Percentiles rank a stretch among this genome's conserved stretches.
Evolutionary conservation across 2,113 vertebrate species (phyloP).

Genomic region (Taxidea taxus): DNA sequence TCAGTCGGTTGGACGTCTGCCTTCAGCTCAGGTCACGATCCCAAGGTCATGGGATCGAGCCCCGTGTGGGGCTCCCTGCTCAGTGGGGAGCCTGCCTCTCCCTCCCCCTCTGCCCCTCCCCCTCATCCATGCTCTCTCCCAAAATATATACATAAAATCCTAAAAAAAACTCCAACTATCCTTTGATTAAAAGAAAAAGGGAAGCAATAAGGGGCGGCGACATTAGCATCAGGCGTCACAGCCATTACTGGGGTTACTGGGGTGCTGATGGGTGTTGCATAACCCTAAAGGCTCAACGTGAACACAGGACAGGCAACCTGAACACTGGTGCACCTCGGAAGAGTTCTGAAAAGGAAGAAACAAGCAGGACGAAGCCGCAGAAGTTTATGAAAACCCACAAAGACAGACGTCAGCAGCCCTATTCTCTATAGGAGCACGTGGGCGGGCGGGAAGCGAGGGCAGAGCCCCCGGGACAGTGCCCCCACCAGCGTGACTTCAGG

Average conservation of each 20-base stretch:
- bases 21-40: background rate
- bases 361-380: background rate
- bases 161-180: no score
- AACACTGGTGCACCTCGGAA: background rate
- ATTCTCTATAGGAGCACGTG: fast-evolving
- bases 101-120: no score
- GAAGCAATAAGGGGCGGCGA: background rate
- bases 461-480: fast-evolving
- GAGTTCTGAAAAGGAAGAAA: background rate
- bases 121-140: no score
- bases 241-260: background rate
- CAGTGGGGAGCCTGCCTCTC: no score
- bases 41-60: no score
- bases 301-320: background rate
- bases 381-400: background rate
- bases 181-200: no score
- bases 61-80: background rate
- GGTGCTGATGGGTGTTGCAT: background rate
- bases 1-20: background rate
- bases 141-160: no score
- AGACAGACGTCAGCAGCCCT: background rate
- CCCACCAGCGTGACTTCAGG: no score
- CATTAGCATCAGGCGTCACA: background rate
- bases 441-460: no score
- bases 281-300: background rate